phyloP scores from a whole-genome alignment of 1,140 invertebrate genomes.

The Radopholus similis region DNA sequence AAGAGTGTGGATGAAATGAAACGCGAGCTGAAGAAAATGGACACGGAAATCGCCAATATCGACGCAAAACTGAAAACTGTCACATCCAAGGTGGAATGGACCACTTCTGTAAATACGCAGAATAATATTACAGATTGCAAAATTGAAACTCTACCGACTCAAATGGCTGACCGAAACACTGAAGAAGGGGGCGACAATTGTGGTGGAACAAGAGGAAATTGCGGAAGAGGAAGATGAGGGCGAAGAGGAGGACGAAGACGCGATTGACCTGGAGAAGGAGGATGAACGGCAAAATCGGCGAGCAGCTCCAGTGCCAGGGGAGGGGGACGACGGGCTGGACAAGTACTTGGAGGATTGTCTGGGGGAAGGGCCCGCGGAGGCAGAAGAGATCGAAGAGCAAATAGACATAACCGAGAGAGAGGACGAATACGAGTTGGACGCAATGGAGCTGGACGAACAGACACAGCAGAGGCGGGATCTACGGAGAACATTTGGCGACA shows the following conservation, averaged over 20 bases:
- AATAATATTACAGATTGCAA: background rate
- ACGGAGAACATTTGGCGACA: background rate
- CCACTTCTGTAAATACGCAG: background rate
- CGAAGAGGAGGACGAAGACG: background rate
- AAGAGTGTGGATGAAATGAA: constrained; percentile 21
- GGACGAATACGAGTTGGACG: constrained; percentile 1
- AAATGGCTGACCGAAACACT: background rate
- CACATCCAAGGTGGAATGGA: background rate
- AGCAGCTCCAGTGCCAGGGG: background rate
- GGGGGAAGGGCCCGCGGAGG: constrained; percentile 68
- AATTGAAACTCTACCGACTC: background rate
- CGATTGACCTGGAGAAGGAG: constrained; percentile 22
- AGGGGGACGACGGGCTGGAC: constrained; percentile 60
- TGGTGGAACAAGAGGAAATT: background rate
- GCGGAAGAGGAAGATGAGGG: background rate
- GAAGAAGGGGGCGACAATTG: background rate
- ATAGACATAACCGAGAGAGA: constrained; percentile 61
- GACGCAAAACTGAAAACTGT: background rate
- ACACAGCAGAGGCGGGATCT: background rate
- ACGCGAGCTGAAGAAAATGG: constrained; percentile 14
- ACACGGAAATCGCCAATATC: constrained; percentile 12
- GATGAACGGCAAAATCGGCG: constrained; percentile 6
- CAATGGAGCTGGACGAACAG: background rate
- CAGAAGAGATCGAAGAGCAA: constrained; percentile 70
- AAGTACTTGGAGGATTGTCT: constrained; percentile 68